A percentile compares a stretch with the other conserved stretches of the same genome.
These are phyloP conservation scores for Drosophila setifemur DNA, from an alignment of 1,140 invertebrate genomes.

Conservation along the genomic window DNA sequence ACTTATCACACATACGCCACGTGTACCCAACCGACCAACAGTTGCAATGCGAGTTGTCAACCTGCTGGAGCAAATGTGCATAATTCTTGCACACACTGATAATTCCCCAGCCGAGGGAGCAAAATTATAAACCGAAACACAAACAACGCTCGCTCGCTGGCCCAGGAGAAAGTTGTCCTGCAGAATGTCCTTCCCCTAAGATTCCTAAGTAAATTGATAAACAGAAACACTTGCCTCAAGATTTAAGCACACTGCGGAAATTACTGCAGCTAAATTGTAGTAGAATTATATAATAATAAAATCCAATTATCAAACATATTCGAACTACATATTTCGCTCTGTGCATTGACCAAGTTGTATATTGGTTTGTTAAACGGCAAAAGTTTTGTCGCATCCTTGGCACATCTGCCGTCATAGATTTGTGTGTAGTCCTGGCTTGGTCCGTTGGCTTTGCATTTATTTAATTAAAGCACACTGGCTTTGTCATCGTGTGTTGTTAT, in stretches of 20 bases:
- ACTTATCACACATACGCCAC: slow-evolving; percentile 51
- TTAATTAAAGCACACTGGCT: slow-evolving; percentile 62
- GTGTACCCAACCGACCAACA: too few species aligned
- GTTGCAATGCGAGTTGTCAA: slow-evolving; percentile 56
- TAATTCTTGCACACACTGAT: slow-evolving; percentile 64
- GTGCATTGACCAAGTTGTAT: neutral
- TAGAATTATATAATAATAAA: neutral
- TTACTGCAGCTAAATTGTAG: neutral
- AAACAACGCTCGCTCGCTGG: slow-evolving; percentile 20
- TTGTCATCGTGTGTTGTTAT: slow-evolving; percentile 41
- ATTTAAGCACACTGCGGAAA: neutral
- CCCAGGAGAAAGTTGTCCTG: slow-evolving; percentile 25
- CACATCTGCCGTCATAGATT: slow-evolving; percentile 36
- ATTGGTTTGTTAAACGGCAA: slow-evolving; percentile 36
- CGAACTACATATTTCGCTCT: neutral
- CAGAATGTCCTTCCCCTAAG: neutral
- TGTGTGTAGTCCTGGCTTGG: slow-evolving; percentile 31
- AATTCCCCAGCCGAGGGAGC: slow-evolving; percentile 43
- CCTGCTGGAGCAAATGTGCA: slow-evolving; percentile 68
- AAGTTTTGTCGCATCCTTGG: slow-evolving; percentile 37
- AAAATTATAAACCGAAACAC: slow-evolving; percentile 51
- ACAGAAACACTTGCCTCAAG: slow-evolving; percentile 21
- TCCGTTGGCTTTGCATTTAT: slow-evolving; percentile 40
- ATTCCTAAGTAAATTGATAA: slow-evolving; percentile 57
- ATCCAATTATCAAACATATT: neutral